Percentiles rank a stretch among this genome's conserved stretches.
These are phyloP conservation scores for Sitta carolinensis DNA, from an alignment of 2,797 vertebrate genomes.

Conservation along the genomic window DNA sequence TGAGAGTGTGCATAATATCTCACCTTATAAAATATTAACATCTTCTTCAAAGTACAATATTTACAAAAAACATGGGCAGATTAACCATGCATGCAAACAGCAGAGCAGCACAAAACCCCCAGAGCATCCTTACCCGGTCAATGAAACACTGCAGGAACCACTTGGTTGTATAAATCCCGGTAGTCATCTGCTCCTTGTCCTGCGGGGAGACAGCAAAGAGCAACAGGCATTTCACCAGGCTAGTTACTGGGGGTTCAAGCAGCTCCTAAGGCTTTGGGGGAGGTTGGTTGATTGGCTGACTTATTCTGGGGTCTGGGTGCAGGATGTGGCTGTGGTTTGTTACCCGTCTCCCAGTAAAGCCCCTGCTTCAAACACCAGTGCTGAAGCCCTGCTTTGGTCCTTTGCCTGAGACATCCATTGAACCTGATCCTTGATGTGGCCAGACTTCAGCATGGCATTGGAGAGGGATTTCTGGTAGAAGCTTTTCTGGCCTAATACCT, in stretches of 20 bases:
- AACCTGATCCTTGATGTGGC: rapidly evolving
- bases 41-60: not conserved
- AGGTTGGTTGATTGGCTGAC: not conserved
- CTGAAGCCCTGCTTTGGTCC: not conserved
- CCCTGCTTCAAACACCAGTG: not conserved
- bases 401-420: not conserved
- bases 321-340: not conserved
- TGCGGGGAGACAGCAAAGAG: conserved; percentile 48
- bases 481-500: not conserved
- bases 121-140: conserved; percentile 83
- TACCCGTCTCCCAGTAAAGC: not conserved
- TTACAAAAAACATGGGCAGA: not conserved
- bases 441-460: not conserved
- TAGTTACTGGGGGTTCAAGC: not conserved
- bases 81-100: not conserved
- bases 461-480: not conserved
- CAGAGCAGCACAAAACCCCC: not conserved
- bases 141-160: conserved; percentile 96
- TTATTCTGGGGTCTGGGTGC: not conserved
- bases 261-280: not conserved
- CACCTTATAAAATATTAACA: not conserved
- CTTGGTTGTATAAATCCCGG: conserved; percentile 90
- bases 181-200: conserved; percentile 93
- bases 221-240: not conserved
- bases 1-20: not conserved